Evolutionary conservation across 2,888 invertebrate genomes (phyloP), one percentile per base, ranked within the genome.

Genomic region (Netelia fuscicornis): DNA sequence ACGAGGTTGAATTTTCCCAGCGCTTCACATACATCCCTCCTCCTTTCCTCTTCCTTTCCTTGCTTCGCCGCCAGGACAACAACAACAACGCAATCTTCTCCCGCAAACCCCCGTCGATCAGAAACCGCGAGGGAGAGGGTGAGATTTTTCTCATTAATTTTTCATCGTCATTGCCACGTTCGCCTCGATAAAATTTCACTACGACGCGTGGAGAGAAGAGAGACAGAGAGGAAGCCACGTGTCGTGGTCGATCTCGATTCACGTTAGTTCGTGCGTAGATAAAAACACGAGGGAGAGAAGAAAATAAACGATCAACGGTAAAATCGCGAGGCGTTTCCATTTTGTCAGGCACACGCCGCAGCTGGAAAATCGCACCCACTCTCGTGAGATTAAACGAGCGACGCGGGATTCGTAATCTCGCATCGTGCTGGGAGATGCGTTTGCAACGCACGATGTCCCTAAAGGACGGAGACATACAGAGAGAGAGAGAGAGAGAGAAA

Each of bases 341-440:
- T 37, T 37, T 37, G 37, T 37, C 37, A 6, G 6, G 37, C 37
- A 37, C 3, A 37, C 37, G 37, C 6, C 37, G 37, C 48, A 62
- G 13, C n/a, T 17, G 23, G 68, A 75, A 81, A 62, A 68, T 81
- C 37, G 60, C 68, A 68, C 68, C 52, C 81, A 81, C 74, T 81
- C 68, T 68, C 62, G 23, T 6, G 37, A 75, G 74, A 75, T 81
- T 37, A 75, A 54, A 81, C 58, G 67, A 37, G 74, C 67, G 37
- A 30, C 58, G 48, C 13, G 10, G 48, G 37, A 37, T 6, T 37
- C 37, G 17, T 54, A 54, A 54, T 13, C 54, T 54, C 37, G 37
- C 54, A 6, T 54, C 54, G 54, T 54, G 67, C 58, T 20, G 20
- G 3, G 20, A 23, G 58, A 3, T 30, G 62, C 11, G 10, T 23